phyloP scores from a whole-genome alignment of 2,113 vertebrate genomes.

The Mus spicilegus region DNA sequence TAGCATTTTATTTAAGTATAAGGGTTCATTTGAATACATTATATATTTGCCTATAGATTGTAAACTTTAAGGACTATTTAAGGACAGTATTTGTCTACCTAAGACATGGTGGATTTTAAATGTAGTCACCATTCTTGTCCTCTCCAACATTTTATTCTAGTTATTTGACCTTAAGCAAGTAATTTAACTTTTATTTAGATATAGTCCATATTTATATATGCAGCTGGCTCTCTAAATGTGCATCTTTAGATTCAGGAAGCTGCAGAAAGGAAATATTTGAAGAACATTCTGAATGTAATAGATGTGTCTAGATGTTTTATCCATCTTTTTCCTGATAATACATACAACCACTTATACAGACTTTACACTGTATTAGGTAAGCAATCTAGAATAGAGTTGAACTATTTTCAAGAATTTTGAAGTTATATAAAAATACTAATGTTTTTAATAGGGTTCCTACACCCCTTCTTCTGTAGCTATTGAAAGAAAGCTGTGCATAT shows the following conservation, averaged over 20 bases:
- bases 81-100: not conserved
- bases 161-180: not conserved
- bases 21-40: not conserved
- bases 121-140: not conserved
- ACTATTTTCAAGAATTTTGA: not conserved
- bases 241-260: not conserved
- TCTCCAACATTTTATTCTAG: not conserved
- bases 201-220: not conserved
- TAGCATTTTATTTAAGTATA: not conserved
- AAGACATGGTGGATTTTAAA: not conserved
- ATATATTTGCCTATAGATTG: not conserved
- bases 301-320: too few species aligned
- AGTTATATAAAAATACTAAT: not conserved
- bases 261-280: not conserved
- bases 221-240: not conserved
- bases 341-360: not conserved
- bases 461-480: not conserved
- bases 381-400: not conserved
- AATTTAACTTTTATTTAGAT: slow-evolving; percentile 19
- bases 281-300: not conserved
- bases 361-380: not conserved
- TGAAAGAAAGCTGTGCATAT: not conserved
- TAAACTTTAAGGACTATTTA: not conserved
- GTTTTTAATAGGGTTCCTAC: not conserved
- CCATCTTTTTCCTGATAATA: not conserved